Base-by-base conservation (phyloP, 1,140 invertebrate species). In the Prorops nasuta region DNA sequence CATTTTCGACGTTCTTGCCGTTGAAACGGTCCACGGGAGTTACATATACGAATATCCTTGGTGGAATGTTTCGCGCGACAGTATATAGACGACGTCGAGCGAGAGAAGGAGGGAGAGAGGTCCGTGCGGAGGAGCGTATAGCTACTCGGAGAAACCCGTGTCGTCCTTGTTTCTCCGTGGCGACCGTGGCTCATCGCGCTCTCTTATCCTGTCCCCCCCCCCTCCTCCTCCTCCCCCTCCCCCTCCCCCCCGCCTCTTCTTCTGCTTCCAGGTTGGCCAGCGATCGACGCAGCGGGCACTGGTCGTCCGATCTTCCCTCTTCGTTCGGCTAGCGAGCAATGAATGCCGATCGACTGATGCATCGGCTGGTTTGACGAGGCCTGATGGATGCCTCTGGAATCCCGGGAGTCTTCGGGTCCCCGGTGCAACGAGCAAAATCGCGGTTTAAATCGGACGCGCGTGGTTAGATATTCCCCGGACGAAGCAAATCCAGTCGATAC, bases 361-460 rank as follows among this genome's bases (percentile, higher is more conserved):
- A 55, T 73, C 71, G 68, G 73, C 68, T 72, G 72, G 71, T 76
- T 76, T 76, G 72, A 74, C 72, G 72, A 76, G 67, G 55, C 58
- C 72, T 76, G 73, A 76, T 76, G 73, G 73, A 74, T 76, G 72
- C 72, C 63, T 63, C 54, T 69, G 71, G 69, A 68, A 74, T 74
- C 68, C 59, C 63, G 58, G 71, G 72, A 64, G 67, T 67, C 57
- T 51, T 63, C 64, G 62, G 54, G 61, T 57, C 62, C 63, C 57
- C 19, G 46, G 44, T 54, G 58, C 65, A 72, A 73, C 69, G 63
- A 69, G 66, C 69, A 67, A 74, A 71, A 76, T 76, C 73, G 62
- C 64, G 63, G 64, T 71, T 74, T 70, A 66, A 74, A 72, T 73
- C 70, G 69, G 59, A 69, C 63, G 56, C 61, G 56, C 57, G 47